Evolutionary conservation across 2,113 vertebrate species (phyloP).

Genomic region (Tricholaema leucomelas): DNA sequence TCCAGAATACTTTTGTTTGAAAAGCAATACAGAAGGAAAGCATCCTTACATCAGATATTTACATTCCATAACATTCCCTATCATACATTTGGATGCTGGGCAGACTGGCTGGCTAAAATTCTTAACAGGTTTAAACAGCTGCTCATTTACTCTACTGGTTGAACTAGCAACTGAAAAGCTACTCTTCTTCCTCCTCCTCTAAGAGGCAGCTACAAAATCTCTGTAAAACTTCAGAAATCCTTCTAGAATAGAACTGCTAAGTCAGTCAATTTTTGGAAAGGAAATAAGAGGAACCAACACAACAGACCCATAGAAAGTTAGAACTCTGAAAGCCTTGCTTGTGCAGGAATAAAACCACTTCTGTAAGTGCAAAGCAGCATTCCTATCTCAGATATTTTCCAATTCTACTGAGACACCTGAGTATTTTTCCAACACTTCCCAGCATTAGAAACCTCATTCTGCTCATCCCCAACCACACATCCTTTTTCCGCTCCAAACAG

Average conservation of each 20-base stretch:
- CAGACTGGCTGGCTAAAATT: background rate
- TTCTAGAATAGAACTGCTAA: background rate
- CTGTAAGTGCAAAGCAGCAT: background rate
- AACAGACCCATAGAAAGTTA: background rate
- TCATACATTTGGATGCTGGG: background rate
- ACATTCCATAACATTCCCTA: background rate
- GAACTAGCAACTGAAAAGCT: background rate
- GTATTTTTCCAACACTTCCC: background rate
- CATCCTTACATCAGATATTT: background rate
- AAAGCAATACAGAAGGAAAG: slow-evolving; percentile 10
- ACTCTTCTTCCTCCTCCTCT: background rate
- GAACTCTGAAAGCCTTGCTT: background rate
- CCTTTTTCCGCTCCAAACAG: background rate
- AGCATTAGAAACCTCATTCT: background rate
- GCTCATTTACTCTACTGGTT: background rate
- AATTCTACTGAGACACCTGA: background rate
- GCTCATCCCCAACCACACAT: background rate
- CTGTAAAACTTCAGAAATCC: background rate
- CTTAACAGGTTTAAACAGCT: slow-evolving; percentile 15
- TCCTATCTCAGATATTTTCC: background rate
- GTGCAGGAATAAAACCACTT: background rate
- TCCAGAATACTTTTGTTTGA: background rate
- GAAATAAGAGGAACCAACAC: background rate
- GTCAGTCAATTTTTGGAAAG: background rate
- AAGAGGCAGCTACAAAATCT: background rate